These are phyloP conservation scores for Temnothorax ravouxi DNA, from an alignment of 2,888 invertebrate species.

Conservation along the genomic window DNA sequence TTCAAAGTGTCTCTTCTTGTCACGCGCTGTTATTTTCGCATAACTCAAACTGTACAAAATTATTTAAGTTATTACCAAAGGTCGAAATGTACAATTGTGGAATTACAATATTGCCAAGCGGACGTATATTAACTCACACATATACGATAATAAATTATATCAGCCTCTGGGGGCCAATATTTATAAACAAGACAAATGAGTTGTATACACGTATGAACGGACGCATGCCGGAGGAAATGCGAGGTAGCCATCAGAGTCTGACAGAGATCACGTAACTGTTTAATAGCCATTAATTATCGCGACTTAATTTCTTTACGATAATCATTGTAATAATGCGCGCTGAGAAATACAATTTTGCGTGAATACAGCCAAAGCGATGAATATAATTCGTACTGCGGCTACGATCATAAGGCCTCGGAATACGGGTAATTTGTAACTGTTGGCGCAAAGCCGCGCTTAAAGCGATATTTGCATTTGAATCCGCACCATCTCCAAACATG, in stretches of 20 bases:
- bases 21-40: background rate
- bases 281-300: slow-evolving; percentile 30
- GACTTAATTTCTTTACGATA: slow-evolving; percentile 33
- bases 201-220: background rate
- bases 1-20: background rate
- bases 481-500: slow-evolving; percentile 43
- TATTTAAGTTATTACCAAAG: background rate
- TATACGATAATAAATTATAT: slow-evolving; percentile 32
- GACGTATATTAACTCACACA: background rate
- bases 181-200: slow-evolving; percentile 42
- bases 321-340: background rate
- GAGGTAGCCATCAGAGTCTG: slow-evolving; percentile 7
- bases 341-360: slow-evolving; percentile 22
- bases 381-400: slow-evolving; percentile 26
- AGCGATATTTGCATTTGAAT: slow-evolving; percentile 55
- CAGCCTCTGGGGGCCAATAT: slow-evolving; percentile 8
- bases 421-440: slow-evolving; percentile 49
- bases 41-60: background rate
- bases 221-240: background rate
- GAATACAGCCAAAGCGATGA: background rate
- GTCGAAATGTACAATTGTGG: background rate
- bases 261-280: slow-evolving; percentile 10
- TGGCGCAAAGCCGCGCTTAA: slow-evolving; percentile 54
- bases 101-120: background rate
- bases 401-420: slow-evolving; percentile 23